A percentile compares a stretch with the other conserved stretches of the same genome.
Conservation (phyloP, 2,888 invertebrate genomes). For the Drosophila hawaiiensis region DNA sequence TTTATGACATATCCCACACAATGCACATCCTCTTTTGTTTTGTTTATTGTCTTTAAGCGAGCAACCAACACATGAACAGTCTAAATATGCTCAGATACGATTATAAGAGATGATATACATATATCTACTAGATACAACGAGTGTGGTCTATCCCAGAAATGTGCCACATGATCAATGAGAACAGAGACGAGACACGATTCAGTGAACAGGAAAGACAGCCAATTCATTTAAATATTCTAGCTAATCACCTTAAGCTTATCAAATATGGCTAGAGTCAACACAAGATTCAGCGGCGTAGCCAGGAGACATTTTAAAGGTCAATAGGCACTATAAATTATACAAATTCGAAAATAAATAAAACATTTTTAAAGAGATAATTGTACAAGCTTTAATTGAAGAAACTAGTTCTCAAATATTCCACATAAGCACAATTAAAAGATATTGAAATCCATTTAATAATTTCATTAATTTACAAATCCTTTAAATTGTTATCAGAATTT, state of each 20-base stretch:
- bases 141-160: slow-evolving; percentile 21
- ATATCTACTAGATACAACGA: slow-evolving; percentile 23
- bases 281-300: slow-evolving; percentile 24
- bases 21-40: slow-evolving; percentile 7
- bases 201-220: slow-evolving; percentile 3
- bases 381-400: background rate
- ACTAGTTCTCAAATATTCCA: background rate
- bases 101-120: slow-evolving; percentile 10
- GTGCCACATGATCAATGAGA: slow-evolving; percentile 34
- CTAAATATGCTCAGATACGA: slow-evolving; percentile 39
- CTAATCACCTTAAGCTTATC: slow-evolving; percentile 6
- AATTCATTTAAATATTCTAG: slow-evolving; percentile 6
- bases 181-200: slow-evolving; percentile 9
- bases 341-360: background rate
- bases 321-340: background rate
- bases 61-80: slow-evolving; percentile 53
- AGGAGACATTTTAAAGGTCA: background rate
- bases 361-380: background rate
- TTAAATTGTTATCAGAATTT: background rate
- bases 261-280: background rate
- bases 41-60: slow-evolving; percentile 22
- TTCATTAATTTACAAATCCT: background rate
- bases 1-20: slow-evolving; percentile 13
- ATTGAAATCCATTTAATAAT: background rate
- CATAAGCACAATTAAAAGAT: background rate